Conservation (phyloP, 1,140 invertebrate species). For the Varroa destructor region DNA sequence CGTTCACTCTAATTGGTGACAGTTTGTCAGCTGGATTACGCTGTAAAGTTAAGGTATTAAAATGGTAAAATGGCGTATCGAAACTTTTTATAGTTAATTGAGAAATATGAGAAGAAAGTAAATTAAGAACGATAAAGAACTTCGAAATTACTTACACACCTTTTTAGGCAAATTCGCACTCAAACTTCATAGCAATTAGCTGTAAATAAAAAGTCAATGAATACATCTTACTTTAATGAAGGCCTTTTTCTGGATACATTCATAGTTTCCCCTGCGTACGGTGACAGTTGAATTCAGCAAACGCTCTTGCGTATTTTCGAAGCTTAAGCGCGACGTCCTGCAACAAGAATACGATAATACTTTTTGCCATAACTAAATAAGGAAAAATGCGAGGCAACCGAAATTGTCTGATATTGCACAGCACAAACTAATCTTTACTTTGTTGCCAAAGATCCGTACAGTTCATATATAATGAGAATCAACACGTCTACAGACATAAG, state of each 20-base stretch:
- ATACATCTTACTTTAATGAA: constrained; percentile 10
- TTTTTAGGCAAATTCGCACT: neutral
- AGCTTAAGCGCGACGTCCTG: neutral
- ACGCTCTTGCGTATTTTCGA: neutral
- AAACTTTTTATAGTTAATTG: neutral
- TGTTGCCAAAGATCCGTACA: no score
- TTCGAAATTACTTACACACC: neutral
- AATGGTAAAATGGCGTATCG: no score
- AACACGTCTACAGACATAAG: no score
- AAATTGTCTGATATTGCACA: no score
- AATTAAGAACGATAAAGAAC: neutral
- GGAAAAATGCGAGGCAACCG: no score
- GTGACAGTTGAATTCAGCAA: constrained; percentile 8
- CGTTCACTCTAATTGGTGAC: constrained; percentile 9
- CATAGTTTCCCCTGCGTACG: neutral
- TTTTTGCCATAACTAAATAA: no score
- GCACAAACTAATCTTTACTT: no score
- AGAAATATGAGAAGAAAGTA: neutral
- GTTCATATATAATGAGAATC: no score
- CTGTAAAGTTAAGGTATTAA: neutral
- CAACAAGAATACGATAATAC: neutral
- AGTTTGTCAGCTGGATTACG: constrained; percentile 19
- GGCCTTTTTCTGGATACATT: constrained; percentile 19
- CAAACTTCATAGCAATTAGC: neutral
- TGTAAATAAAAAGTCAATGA: neutral